These are phyloP conservation scores for Acanthornis magna DNA, from an alignment of 2,797 vertebrate species.

Conservation along the genomic window DNA sequence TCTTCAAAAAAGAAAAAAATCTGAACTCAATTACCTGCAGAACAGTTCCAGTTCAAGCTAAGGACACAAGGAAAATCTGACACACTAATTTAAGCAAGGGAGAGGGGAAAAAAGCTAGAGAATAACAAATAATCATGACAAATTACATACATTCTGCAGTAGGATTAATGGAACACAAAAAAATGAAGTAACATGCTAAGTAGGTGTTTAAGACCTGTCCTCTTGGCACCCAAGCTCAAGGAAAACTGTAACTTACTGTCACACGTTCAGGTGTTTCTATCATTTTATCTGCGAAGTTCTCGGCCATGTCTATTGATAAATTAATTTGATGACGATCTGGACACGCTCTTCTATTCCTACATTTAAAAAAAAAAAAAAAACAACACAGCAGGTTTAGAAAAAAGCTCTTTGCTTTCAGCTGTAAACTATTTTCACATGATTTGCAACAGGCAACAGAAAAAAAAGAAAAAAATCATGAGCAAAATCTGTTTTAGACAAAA, in stretches of 20 bases:
- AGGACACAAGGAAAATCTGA: not conserved
- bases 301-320: slow-evolving; percentile 48
- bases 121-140: not conserved
- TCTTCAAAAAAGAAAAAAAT: not conserved
- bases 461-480: not conserved
- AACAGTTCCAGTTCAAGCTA: not conserved
- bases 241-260: slow-evolving; percentile 57
- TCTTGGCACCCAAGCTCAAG: not conserved
- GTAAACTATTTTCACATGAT: not conserved
- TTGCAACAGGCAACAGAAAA: not conserved
- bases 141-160: not conserved
- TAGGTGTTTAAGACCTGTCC: not conserved
- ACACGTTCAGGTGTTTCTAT: slow-evolving; percentile 35
- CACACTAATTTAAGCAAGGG: not conserved
- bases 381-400: not conserved
- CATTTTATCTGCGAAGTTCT: slow-evolving; percentile 12
- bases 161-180: not conserved
- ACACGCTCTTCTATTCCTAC: slow-evolving; percentile 66
- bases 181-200: not conserved
- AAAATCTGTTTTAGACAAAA: not conserved
- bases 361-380: not conserved
- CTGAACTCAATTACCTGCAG: not conserved
- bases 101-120: not conserved
- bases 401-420: not conserved
- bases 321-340: slow-evolving; percentile 73